Base-by-base conservation (phyloP, 2,797 vertebrate species). In the Gallinago nigripennis region DNA sequence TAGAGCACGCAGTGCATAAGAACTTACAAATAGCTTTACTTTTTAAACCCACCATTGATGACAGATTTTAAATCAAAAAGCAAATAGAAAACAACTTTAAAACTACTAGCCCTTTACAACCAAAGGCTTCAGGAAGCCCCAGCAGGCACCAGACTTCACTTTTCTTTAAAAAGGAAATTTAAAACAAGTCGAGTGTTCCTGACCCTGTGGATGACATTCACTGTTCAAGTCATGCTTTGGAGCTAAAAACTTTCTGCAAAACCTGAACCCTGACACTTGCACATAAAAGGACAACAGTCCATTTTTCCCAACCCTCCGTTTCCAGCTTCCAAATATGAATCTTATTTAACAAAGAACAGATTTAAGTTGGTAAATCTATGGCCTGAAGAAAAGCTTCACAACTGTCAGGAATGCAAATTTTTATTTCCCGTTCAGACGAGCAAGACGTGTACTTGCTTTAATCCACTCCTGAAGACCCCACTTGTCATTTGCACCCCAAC, bases 401-500 rank as follows among this genome's bases (percentile, higher is more conserved):
- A 56, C 43, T 64, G 68, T 23, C 87, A 94, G 48, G 18, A 85
- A 77, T 21, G 31, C 57, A 50, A 30, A 81, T 88, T 71, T 81
- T 31, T 57, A 35, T 57, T 73, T 71, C 66, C 86, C 94, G 73
- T 28, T 81, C 21, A 60, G 58, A 73, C 70, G 92, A 71, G 50
- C 23, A 31, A 94, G 37, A 43, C 19, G 54, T 19, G 25, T 20
- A 37, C 63, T 54, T 33, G 60, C 72, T 87, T 72, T 86, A 35
- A 68, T 35, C 57, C 4, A 2, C 54, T 75, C 45, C 65, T 48
- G 0, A 50, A 2, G 37, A 68, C 45, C 76, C 79, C 82, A 43
- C 43, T 87, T 56, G 68, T 75, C 64, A 66, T 23, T 71, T 4
- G 0, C 2, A 0, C 6, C 1, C 43, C 16, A 56, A 14, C 3